Base-by-base conservation (phyloP, 2,113 vertebrate species). In the Maccullochella peelii region DNA sequence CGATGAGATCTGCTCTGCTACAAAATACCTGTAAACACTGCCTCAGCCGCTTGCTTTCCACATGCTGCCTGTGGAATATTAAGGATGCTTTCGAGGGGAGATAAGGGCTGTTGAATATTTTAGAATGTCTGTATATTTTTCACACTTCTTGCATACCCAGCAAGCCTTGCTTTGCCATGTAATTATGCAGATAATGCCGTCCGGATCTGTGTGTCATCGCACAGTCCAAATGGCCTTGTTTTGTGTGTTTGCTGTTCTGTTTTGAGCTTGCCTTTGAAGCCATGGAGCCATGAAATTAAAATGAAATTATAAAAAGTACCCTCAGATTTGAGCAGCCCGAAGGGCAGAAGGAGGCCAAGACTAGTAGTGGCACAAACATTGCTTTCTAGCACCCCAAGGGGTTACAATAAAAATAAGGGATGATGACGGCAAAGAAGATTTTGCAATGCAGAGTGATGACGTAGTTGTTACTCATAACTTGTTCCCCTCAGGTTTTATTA, bases 401-500 rank as follows among this genome's bases (percentile, higher is more conserved):
- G 82, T 87, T 80, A 83, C 71, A 79, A 76, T 82, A 78, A 87
- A 67, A 82, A 82, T 63, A 82, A 82, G 71, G 73, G 58, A 87
- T 52, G 79, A 86, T 80, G 85, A 80, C 16, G 23, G 69, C 63
- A 69, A 63, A 77, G 73, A 68, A 58, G 87, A 52, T 85, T 91
- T 80, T 68, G 36, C 74, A 52, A 66, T 73, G 74, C 62, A 65
- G 59, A 16, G 58, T 33, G 86, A 89, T 87, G 91, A 83, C 73
- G 52, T 74, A 61, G 77, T 73, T 77, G 84, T 80, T 89, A 85
- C 84, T 94, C 89, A 89, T 88, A 79, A 88, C 86, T 86, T 71
- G 78, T 68, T 55, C 74, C 74, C 86, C 80, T 88, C 67, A 86
- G 88, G 87, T 87, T 91, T 89, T 80, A 86, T 88, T 84, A 86